These are phyloP conservation scores for Thysanoteuthis rhombus DNA, from an alignment of 2,888 invertebrate species.

Conservation along the genomic window DNA sequence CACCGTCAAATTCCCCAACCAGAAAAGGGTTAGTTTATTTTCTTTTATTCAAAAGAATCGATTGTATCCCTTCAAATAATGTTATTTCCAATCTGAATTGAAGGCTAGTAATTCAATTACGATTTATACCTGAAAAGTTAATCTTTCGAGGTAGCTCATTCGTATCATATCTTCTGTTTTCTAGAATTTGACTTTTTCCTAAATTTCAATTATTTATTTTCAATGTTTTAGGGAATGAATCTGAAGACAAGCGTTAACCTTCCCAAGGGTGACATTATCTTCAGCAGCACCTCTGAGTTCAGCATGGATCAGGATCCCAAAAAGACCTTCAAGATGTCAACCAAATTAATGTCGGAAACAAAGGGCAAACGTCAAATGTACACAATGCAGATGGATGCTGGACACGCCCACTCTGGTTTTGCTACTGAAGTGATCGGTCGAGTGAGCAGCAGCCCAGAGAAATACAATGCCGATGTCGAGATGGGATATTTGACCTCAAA, in stretches of 20 bases:
- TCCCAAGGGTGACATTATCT: background rate
- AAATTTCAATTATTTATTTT: background rate
- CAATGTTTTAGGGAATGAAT: background rate
- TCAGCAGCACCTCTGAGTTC: background rate
- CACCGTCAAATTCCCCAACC: background rate
- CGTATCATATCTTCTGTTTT: too few species aligned
- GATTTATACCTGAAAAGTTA: too few species aligned
- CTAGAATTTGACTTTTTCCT: background rate
- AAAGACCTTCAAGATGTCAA: background rate
- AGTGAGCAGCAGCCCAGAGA: background rate
- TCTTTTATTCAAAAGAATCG: background rate
- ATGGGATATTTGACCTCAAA: background rate
- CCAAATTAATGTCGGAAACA: background rate
- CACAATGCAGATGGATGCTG: background rate
- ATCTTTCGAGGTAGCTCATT: too few species aligned
- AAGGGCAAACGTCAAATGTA: background rate
- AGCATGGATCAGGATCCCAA: background rate
- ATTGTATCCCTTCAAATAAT: too few species aligned
- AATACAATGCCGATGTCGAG: background rate
- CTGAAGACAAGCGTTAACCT: background rate
- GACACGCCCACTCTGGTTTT: background rate
- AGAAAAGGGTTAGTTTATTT: background rate
- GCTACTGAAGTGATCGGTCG: background rate
- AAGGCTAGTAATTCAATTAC: too few species aligned
- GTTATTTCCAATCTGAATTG: background rate